These are phyloP conservation scores for Sander lucioperca DNA, from an alignment of 2,113 vertebrate genomes.

Conservation along the genomic window DNA sequence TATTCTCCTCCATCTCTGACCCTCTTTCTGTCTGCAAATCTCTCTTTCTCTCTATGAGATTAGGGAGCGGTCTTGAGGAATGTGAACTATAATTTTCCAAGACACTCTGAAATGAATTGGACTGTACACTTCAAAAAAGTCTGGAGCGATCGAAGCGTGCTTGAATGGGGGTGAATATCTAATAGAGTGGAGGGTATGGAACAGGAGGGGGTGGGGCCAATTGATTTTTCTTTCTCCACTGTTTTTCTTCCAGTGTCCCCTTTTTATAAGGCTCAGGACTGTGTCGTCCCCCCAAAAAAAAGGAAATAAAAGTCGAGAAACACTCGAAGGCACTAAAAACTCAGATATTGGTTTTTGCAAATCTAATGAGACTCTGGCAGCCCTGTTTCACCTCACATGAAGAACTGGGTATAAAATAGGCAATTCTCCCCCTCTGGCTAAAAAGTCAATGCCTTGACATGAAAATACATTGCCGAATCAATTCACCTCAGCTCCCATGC, in stretches of 20 bases:
- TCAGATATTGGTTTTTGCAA: conserved; percentile 61
- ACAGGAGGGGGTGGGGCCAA: conserved; percentile 18
- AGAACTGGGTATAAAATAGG: conserved; percentile 50
- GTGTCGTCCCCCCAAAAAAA: background rate
- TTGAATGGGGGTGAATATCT: conserved; percentile 69
- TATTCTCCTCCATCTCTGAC: conserved; percentile 11
- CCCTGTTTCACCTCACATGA: conserved; percentile 37
- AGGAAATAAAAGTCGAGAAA: conserved; percentile 51
- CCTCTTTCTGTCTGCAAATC: background rate
- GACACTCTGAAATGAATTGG: conserved; percentile 75
- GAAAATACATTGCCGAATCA: conserved; percentile 71
- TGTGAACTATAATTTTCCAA: conserved; percentile 72
- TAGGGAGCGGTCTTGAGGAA: conserved; percentile 68
- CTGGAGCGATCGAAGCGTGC: conserved; percentile 57
- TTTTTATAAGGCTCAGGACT: conserved; percentile 5
- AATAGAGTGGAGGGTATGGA: conserved; percentile 30
- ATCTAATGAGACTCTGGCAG: conserved; percentile 60
- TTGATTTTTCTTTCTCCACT: conserved; percentile 64
- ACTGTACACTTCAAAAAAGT: conserved; percentile 58
- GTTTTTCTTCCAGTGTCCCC: conserved; percentile 39
- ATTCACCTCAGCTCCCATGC: conserved; percentile 54
- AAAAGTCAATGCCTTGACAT: conserved; percentile 57
- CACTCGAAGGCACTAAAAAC: conserved; percentile 35
- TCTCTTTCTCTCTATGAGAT: conserved; percentile 51
- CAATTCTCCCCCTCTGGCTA: conserved; percentile 54